phyloP scores from a whole-genome alignment of 2,113 vertebrate genomes.

The Porphyrio hochstetteri region DNA sequence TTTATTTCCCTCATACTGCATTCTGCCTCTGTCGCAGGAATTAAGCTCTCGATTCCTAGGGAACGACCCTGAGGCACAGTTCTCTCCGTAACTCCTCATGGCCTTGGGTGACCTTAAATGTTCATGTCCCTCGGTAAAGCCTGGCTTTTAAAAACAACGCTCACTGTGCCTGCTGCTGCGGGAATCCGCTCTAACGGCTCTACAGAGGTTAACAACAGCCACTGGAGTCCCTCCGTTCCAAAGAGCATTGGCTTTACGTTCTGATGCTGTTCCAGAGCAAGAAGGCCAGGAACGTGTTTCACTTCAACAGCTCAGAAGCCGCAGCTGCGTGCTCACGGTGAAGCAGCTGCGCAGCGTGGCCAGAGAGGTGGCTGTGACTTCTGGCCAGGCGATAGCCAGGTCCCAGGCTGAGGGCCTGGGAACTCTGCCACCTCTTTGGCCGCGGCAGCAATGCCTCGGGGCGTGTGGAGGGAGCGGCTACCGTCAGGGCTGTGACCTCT shows the following conservation, averaged over 20 bases:
- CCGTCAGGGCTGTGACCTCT: fast-evolving
- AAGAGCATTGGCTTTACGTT: not conserved
- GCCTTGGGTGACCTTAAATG: not conserved
- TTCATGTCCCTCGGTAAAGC: not conserved
- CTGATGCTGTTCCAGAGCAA: not conserved
- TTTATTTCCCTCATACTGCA: not conserved
- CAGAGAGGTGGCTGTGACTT: not conserved
- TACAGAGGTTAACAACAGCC: not conserved
- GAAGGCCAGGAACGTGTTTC: not conserved
- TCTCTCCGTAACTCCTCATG: not conserved
- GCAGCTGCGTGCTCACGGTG: not conserved
- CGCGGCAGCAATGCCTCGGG: fast-evolving
- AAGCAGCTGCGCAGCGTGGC: not conserved
- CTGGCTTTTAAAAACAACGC: not conserved
- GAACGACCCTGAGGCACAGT: not conserved
- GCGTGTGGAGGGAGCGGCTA: not conserved
- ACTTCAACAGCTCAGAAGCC: not conserved
- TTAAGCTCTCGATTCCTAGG: not conserved
- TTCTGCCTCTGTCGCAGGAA: not conserved
- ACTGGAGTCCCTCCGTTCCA: not conserved
- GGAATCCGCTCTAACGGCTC: not conserved
- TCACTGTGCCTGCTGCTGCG: not conserved
- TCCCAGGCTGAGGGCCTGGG: not conserved
- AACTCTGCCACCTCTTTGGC: not conserved
- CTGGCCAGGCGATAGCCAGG: not conserved